A percentile compares a stretch with the other conserved stretches of the same genome.
Evolutionary conservation across 2,113 vertebrate genomes (phyloP).

Genomic region (Oncorhynchus masou): DNA sequence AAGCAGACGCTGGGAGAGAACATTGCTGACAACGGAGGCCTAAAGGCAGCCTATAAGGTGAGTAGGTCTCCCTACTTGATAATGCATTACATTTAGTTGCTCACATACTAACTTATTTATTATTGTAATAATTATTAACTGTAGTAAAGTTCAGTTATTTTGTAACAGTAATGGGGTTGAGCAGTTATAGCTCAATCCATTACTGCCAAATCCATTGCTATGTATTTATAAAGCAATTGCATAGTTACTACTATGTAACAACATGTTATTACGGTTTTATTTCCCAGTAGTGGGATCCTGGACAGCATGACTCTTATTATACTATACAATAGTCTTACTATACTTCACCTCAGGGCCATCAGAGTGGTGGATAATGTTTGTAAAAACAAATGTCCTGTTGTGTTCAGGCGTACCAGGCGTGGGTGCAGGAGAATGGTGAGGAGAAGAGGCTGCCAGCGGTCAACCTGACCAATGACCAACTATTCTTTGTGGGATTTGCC

Average conservation of each 20-base stretch:
- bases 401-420: constrained; percentile 86
- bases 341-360: background rate
- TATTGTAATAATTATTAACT: background rate
- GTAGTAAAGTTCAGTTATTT: background rate
- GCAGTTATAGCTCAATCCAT: no score
- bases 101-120: background rate
- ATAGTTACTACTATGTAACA: no score
- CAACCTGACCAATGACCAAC: constrained; percentile 92
- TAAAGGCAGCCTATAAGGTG: constrained; percentile 94
- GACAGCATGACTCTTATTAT: no score
- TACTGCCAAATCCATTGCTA: no score
- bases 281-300: no score
- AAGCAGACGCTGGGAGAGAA: constrained; percentile 95
- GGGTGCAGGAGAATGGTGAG: constrained; percentile 83
- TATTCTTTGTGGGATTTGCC: constrained; percentile 97
- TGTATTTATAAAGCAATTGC: no score
- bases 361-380: background rate
- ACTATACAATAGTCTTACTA: no score
- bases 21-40: constrained; percentile 93
- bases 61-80: constrained; percentile 49
- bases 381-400: no score
- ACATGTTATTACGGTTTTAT: no score
- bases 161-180: background rate
- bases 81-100: no score
- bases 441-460: constrained; percentile 89